phyloP scores from a whole-genome alignment of 2,888 invertebrate species.

The Pristionchus maxplancki region DNA sequence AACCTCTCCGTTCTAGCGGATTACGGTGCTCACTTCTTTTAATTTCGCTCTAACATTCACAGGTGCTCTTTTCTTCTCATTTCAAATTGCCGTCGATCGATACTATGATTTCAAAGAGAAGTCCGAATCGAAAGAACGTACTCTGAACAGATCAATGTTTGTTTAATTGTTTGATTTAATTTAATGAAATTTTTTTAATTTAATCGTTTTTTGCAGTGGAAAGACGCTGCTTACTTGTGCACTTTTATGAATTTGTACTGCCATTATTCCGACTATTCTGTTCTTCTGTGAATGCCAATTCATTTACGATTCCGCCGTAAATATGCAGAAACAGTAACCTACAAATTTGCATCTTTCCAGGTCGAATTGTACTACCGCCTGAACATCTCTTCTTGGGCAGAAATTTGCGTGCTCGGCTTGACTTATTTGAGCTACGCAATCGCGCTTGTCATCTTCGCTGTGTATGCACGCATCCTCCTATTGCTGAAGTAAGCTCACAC shows the following conservation, averaged over 20 bases:
- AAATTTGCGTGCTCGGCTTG: background rate
- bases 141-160: too few species aligned
- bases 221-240: background rate
- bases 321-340: background rate
- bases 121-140: too few species aligned
- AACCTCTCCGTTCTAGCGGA: background rate
- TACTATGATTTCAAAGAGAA: too few species aligned
- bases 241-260: background rate
- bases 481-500: background rate
- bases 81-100: background rate
- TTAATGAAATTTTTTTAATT: too few species aligned
- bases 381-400: background rate
- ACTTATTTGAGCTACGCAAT: background rate
- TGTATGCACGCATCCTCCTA: background rate
- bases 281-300: conserved; percentile 16
- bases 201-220: too few species aligned
- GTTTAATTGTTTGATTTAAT: too few species aligned
- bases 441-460: background rate
- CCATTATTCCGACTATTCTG: background rate
- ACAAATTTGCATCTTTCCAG: background rate
- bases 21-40: background rate
- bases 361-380: background rate
- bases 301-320: background rate
- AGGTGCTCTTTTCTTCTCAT: background rate
- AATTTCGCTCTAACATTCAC: background rate